Base-by-base conservation (phyloP, 2,113 vertebrate species). In the Xenopus borealis region DNA sequence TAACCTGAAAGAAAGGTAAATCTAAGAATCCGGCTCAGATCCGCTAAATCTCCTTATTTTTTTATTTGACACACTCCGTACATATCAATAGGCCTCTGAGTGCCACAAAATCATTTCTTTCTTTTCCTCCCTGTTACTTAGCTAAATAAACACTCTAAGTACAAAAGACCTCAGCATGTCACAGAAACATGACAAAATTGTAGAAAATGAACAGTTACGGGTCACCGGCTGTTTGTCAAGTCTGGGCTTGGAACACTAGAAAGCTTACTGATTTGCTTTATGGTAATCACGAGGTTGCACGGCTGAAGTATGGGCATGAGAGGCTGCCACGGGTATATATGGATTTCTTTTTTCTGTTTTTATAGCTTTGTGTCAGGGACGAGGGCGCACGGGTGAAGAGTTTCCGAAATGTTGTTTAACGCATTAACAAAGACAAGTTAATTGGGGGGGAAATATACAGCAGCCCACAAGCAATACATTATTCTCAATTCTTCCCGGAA, bases 121-220 rank as follows among this genome's bases (percentile, higher is more conserved):
- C 33, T 64, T 64, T n/a, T 77, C 30, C 52, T 11, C 18, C 40
- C 12, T 11, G 0, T 62, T 62, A 55, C n/a, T 74, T 18, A 17
- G 19, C 64, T 70, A 70, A 77, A 77, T 57, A 70, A 77, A 70
- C 70, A 77, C 30, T 63, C 59, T 64, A 4, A 27, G 33, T 57
- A 64, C 33, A 55, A 47, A 44, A 30, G 33, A 69, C 3, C 53
- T n/a, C 8, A 55, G 14, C 23, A 65, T 66, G 23, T 66, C 64
- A 73, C 17, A 53, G 57, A 63, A 62, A 62, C 66, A 53, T 52
- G 23, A 40, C 73, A 52, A 13, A 19, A 46, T 47, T 52, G 55
- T 75, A 67, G 53, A 17, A 58, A 44, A 40, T 19, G 58, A 40
- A 70, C n/a, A 55, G 68, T 16, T 69, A 23, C 30, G 12, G 59